Evolutionary conservation across 2,888 invertebrate species (phyloP).

Genomic region (Cyaniris semiargus): DNA sequence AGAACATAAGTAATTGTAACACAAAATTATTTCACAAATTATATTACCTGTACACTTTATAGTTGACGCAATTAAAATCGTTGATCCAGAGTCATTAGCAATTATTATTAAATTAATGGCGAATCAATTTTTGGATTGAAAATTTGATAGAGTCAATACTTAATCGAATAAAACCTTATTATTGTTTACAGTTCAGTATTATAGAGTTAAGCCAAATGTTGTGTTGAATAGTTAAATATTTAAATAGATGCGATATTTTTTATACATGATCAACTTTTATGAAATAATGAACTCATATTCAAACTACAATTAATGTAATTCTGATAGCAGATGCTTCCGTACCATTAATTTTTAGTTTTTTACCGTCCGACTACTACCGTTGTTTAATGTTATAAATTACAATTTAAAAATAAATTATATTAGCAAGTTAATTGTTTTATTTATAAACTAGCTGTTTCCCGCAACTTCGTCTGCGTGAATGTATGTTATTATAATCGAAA

Average conservation of each 20-base stretch:
- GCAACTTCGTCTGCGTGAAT: too few relatives aligned
- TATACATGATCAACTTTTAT: background rate
- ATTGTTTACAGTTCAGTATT: conserved; percentile 11
- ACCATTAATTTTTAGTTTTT: conserved; percentile 7
- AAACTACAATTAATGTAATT: background rate
- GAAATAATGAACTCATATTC: background rate
- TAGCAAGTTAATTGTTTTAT: background rate
- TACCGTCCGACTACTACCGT: background rate
- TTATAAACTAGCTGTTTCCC: too few relatives aligned
- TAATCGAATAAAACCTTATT: too few relatives aligned
- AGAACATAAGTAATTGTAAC: background rate
- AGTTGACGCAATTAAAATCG: background rate
- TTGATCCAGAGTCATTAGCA: background rate
- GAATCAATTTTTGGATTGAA: too few relatives aligned
- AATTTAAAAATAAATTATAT: background rate
- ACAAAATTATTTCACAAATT: conserved; percentile 1
- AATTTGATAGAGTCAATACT: too few relatives aligned
- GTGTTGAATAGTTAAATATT: conserved; percentile 2
- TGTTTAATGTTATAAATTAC: background rate
- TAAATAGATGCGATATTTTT: background rate
- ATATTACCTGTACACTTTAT: background rate
- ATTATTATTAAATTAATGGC: background rate
- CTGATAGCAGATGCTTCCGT: background rate
- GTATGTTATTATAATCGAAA: too few relatives aligned
- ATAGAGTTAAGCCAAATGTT: background rate